Conservation (phyloP, 2,888 invertebrate genomes). For the Oscheius sp. region DNA sequence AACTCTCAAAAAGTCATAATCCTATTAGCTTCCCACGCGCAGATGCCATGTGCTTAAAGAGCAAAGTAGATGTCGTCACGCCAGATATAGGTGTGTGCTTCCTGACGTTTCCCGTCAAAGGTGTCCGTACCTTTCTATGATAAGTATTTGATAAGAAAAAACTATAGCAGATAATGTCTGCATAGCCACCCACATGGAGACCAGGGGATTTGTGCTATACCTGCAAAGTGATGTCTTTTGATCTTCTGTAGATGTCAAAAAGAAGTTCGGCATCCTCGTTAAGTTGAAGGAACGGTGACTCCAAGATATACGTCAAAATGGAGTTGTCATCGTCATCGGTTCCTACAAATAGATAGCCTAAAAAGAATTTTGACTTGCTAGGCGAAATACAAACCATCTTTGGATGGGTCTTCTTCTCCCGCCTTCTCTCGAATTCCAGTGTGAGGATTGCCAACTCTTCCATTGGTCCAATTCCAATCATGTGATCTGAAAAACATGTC, state of each 20-base stretch:
- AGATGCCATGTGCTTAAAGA: too few relatives aligned
- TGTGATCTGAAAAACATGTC: constrained; percentile 40
- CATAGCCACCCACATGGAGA: background rate
- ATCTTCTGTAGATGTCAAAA: constrained; percentile 64
- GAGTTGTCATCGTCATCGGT: constrained; percentile 51
- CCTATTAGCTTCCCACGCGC: too few relatives aligned
- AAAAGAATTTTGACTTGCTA: background rate
- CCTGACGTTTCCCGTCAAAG: constrained; percentile 27
- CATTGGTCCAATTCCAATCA: constrained; percentile 46
- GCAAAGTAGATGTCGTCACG: constrained; percentile 6
- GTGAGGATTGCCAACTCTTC: constrained; percentile 53
- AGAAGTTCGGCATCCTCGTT: constrained; percentile 54
- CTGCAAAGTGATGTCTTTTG: constrained; percentile 65
- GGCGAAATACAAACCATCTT: background rate
- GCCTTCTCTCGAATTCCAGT: constrained; percentile 48
- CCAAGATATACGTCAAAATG: constrained; percentile 57
- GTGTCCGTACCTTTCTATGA: constrained; percentile 13
- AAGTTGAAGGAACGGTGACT: constrained; percentile 57
- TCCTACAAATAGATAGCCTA: constrained; percentile 64
- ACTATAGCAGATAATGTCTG: background rate
- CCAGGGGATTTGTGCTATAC: constrained; percentile 25
- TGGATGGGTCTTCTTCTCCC: constrained; percentile 24
- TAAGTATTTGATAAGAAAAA: constrained; percentile 24
- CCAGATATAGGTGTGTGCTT: background rate
- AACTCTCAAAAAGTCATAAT: too few relatives aligned